These are phyloP conservation scores for Unio delphinus DNA, from an alignment of 2,888 invertebrate genomes.

Conservation along the genomic window DNA sequence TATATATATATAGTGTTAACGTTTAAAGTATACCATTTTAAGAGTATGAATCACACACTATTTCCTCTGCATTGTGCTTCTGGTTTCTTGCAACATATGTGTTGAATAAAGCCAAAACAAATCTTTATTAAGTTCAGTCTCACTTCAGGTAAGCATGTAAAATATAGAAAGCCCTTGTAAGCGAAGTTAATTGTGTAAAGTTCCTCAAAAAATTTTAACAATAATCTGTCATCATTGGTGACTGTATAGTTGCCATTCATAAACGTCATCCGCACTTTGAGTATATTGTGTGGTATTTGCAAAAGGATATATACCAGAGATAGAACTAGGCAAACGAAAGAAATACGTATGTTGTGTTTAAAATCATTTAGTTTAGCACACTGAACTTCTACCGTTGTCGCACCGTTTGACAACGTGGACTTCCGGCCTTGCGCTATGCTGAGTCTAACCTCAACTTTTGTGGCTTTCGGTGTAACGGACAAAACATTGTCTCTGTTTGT, in stretches of 20 bases:
- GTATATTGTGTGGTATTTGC: constrained; percentile 36
- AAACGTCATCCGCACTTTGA: constrained; percentile 35
- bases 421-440: too few relatives aligned
- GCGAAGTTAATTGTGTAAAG: constrained; percentile 41
- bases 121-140: constrained; percentile 17
- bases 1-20: too few relatives aligned
- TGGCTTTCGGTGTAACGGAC: too few relatives aligned
- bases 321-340: constrained; percentile 20
- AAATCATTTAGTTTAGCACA: constrained; percentile 5
- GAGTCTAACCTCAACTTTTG: too few relatives aligned
- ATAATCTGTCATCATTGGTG: constrained; percentile 22
- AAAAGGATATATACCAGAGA: constrained; percentile 26
- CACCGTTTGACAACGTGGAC: too few relatives aligned
- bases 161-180: constrained; percentile 36
- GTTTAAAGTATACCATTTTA: too few relatives aligned
- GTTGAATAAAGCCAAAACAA: too few relatives aligned
- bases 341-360: constrained; percentile 18
- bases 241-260: constrained; percentile 19
- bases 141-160: constrained; percentile 32
- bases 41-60: too few relatives aligned
- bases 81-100: too few relatives aligned
- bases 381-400: too few relatives aligned
- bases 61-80: too few relatives aligned
- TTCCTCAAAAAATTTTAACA: constrained; percentile 34
- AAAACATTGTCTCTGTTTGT: too few relatives aligned